Conservation (phyloP, 2,888 invertebrate genomes). For the Steinernema carpocapsae region DNA sequence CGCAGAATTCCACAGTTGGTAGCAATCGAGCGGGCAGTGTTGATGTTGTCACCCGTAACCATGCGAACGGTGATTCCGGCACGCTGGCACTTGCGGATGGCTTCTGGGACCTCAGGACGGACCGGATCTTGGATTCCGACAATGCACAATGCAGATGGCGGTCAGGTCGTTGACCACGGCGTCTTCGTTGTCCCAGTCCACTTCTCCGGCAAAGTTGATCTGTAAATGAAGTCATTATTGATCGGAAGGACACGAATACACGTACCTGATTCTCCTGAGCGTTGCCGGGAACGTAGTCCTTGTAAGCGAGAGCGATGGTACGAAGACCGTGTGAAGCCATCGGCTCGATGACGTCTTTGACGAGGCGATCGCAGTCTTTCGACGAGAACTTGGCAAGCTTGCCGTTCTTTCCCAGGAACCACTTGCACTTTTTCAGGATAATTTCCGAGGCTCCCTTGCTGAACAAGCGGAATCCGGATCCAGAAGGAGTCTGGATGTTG, state of each 20-base stretch:
- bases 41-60: conserved; percentile 75
- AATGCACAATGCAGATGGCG: conserved; percentile 89
- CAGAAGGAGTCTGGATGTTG: conserved; percentile 64
- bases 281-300: conserved; percentile 58
- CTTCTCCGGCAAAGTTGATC: conserved; percentile 57
- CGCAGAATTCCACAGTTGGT: conserved; percentile 93
- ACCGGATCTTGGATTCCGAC: conserved; percentile 91
- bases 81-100: conserved; percentile 91
- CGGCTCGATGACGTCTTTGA: conserved; percentile 71
- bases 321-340: conserved; percentile 72
- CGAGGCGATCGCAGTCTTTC: conserved; percentile 61
- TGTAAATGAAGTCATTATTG: no score
- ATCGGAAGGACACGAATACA: no score
- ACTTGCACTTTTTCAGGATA: conserved; percentile 77
- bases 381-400: conserved; percentile 58
- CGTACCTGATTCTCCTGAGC: not conserved
- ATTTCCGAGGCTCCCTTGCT: conserved; percentile 73
- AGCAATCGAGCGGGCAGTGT: conserved; percentile 97
- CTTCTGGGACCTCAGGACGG: conserved; percentile 83
- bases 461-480: conserved; percentile 70
- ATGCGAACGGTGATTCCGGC: conserved; percentile 98
- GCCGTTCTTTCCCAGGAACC: conserved; percentile 74
- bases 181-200: conserved; percentile 85
- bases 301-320: conserved; percentile 73
- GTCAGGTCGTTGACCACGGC: conserved; percentile 89